Evolutionary conservation across 2,113 vertebrate genomes (phyloP), one percentile per base, ranked within the genome.

Genomic region (Xerus inauris): DNA sequence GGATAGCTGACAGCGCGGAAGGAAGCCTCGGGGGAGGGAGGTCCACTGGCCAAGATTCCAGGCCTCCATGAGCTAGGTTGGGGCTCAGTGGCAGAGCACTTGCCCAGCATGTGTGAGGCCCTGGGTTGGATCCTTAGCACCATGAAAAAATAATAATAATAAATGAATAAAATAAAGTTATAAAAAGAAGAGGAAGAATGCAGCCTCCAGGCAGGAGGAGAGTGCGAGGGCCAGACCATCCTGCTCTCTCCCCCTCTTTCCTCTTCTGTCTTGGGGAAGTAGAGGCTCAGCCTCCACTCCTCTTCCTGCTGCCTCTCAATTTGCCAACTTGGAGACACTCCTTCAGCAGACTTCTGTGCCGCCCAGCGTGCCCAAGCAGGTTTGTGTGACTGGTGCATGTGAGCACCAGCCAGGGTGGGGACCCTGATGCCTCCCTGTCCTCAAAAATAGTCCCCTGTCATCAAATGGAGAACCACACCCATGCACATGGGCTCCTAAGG

Each of bases 331-430:
- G 38, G 19, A 42, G 3, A 32, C 45, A 42, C 13, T 57, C 45
- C 69, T 45, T 47, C 47, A 10, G 20, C 57, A 83, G 38, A 14
- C 20, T 0, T 24, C 5, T 8, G 42, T 20, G 54, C 11, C 26
- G 6, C 42, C 2, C 2, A 17, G 54, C 2, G 2, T 0, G 0
- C 8, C 22, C 7, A 12, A 8, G 26, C 45, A 2, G 11, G 4
- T 32, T 12, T 32, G 40, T 6, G 4, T 2, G 7, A 10, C 3
- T 0, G 22, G 11, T 28, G n/a, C 17, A 2, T 2, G 19, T 3
- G 40, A n/a, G n/a, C 16, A 1, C 1, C 9, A 22, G 9, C 14
- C 32, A 5, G 72, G 26, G 9, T 45, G 2, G 28, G 40, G 28
- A 22, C 30, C 26, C 14, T 5, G 51, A n/a, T 1, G 6, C 32